Evolutionary conservation across 2,113 vertebrate species (phyloP).

Genomic region (Ageneiosus marmoratus): DNA sequence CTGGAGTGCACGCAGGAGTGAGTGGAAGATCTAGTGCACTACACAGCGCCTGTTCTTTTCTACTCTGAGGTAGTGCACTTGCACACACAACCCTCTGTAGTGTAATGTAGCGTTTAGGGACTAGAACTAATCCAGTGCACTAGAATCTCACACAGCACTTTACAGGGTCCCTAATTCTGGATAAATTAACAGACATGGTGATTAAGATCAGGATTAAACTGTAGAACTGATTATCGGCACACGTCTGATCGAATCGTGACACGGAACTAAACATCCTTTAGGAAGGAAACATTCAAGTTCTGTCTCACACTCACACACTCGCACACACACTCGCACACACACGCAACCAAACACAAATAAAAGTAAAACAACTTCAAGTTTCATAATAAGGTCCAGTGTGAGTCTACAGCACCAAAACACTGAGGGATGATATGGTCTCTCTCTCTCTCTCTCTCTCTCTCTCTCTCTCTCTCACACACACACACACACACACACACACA

Average conservation of each 20-base stretch:
- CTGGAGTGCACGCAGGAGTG: neutral
- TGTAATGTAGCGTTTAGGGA: neutral
- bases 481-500: slow-evolving; percentile 4
- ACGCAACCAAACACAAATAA: neutral
- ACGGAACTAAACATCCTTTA: slow-evolving; percentile 52
- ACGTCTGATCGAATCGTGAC: neutral
- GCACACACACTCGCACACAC: slow-evolving; percentile 10
- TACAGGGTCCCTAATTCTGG: neutral
- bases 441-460: neutral
- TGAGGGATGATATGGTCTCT: slow-evolving; percentile 39
- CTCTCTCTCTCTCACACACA: neutral
- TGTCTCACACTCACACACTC: slow-evolving; percentile 41
- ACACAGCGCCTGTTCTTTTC: neutral
- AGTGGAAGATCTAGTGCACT: neutral
- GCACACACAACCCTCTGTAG: neutral
- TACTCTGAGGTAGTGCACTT: neutral
- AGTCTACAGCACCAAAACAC: slow-evolving; percentile 71
- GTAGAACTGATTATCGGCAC: neutral
- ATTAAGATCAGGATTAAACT: neutral
- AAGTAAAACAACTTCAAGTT: slow-evolving; percentile 54
- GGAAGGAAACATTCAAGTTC: slow-evolving; percentile 71
- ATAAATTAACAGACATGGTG: neutral
- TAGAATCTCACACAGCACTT: neutral
- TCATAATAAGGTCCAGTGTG: slow-evolving; percentile 76
- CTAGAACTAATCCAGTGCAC: neutral